phyloP scores from a whole-genome alignment of 2,888 invertebrate genomes.

The Mongoloraphidia duomilia region DNA sequence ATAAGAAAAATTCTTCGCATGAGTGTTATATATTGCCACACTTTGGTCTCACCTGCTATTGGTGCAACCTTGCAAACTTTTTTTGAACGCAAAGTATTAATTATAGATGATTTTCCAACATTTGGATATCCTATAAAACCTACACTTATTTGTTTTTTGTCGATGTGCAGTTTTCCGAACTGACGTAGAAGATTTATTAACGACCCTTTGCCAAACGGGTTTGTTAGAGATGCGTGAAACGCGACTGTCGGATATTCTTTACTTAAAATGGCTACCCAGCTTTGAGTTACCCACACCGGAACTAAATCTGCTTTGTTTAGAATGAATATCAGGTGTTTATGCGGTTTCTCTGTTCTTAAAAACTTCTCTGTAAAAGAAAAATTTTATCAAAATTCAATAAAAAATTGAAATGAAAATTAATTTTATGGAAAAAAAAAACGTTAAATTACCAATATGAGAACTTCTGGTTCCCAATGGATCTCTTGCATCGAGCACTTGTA shows the following conservation, averaged over 20 bases:
- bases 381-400: neutral
- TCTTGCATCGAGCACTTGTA: slow-evolving; percentile 92
- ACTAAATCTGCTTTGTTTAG: slow-evolving; percentile 94
- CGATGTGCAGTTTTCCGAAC: slow-evolving; percentile 83
- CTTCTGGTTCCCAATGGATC: slow-evolving; percentile 96
- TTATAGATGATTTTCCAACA: slow-evolving; percentile 95
- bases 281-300: slow-evolving; percentile 95
- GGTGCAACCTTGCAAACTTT: slow-evolving; percentile 99
- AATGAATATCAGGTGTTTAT: slow-evolving; percentile 94
- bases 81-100: slow-evolving; percentile 88
- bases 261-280: slow-evolving; percentile 92
- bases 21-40: slow-evolving; percentile 98
- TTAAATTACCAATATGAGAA: slow-evolving; percentile 54
- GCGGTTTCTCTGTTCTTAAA: slow-evolving; percentile 83
- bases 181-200: slow-evolving; percentile 91
- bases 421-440: neutral
- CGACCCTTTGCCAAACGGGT: slow-evolving; percentile 97
- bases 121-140: slow-evolving; percentile 99
- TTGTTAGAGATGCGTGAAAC: slow-evolving; percentile 95
- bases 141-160: slow-evolving; percentile 97
- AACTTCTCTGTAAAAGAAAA: slow-evolving; percentile 49
- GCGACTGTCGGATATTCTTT: slow-evolving; percentile 94
- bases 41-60: slow-evolving; percentile 93
- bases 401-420: neutral
- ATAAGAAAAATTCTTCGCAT: slow-evolving; percentile 95